Evolutionary conservation across 1,140 invertebrate species (phyloP).

Genomic region (Pemphigus obesinymphae): DNA sequence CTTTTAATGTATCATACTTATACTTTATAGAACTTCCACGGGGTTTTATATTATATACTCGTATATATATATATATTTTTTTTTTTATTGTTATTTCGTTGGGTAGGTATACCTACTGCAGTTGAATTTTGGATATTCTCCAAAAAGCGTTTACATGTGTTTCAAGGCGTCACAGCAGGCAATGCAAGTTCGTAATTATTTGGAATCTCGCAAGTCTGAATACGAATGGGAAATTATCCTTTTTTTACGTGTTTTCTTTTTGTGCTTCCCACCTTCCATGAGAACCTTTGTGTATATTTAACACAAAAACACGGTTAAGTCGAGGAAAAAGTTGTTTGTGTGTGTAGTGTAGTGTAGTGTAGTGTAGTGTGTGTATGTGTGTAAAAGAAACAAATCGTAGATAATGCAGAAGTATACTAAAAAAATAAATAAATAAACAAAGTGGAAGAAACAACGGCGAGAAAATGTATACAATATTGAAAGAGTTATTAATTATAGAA

Average conservation of each 20-base stretch:
- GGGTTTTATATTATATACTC: too few relatives aligned
- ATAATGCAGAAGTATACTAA: background rate
- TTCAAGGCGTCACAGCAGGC: background rate
- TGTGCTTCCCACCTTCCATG: background rate
- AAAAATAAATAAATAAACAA: conserved; percentile 7
- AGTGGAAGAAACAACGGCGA: background rate
- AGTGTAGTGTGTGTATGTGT: background rate
- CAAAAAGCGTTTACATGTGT: conserved; percentile 31
- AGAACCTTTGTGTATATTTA: background rate
- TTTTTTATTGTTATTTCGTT: background rate
- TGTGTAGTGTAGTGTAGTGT: too few relatives aligned
- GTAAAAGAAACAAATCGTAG: conserved; percentile 8
- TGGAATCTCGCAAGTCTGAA: conserved; percentile 10
- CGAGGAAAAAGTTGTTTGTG: conserved; percentile 13
- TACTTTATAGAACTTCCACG: background rate
- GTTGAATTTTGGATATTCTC: conserved; percentile 5
- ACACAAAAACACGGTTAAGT: conserved; percentile 23
- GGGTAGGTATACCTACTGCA: too few relatives aligned
- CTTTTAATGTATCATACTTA: background rate
- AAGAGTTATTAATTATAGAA: conserved; percentile 39
- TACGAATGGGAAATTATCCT: conserved; percentile 34
- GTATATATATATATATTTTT: background rate
- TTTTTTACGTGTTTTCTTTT: conserved; percentile 8
- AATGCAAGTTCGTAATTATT: conserved; percentile 25
- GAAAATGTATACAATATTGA: conserved; percentile 11